These are phyloP conservation scores for Rhagoletis pomonella DNA, from an alignment of 1,140 invertebrate genomes.

Conservation along the genomic window DNA sequence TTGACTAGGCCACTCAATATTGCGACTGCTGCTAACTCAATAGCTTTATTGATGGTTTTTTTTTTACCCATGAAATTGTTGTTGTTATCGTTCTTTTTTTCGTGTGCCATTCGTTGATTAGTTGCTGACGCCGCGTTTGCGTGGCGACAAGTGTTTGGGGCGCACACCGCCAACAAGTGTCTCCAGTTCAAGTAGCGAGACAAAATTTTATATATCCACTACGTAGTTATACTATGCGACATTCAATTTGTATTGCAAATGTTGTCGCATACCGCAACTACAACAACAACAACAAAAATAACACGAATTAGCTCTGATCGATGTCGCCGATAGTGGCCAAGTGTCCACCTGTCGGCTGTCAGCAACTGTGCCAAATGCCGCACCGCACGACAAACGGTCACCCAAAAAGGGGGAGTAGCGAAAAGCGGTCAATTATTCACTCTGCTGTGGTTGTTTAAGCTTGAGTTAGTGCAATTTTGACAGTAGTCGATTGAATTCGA, in stretches of 20 bases:
- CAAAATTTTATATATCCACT: not conserved
- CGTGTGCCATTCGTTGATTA: not conserved
- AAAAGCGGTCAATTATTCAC: not conserved
- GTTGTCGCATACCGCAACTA: conserved; percentile 14
- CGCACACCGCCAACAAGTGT: not conserved
- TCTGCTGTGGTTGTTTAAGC: not conserved
- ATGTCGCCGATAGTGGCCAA: conserved; percentile 5
- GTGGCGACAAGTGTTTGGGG: conserved; percentile 30
- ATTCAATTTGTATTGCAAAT: conserved; percentile 35
- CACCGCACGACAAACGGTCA: not conserved
- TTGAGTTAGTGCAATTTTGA: not conserved
- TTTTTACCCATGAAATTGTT: not conserved
- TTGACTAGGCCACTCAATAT: not conserved
- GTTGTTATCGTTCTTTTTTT: not conserved
- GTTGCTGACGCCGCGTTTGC: not conserved
- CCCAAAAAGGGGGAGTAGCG: not conserved
- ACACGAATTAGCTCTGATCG: conserved; percentile 6
- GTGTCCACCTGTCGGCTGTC: conserved; percentile 19
- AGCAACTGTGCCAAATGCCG: conserved; percentile 34
- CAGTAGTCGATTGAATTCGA: no score
- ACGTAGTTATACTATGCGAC: not conserved
- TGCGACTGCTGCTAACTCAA: not conserved
- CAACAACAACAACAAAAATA: not conserved
- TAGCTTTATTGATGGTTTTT: not conserved
- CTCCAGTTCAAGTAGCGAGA: not conserved